A percentile compares a stretch with the other conserved stretches of the same genome.
Evolutionary conservation across 2,797 vertebrate genomes (phyloP).

Genomic region (Presbytis comata): DNA sequence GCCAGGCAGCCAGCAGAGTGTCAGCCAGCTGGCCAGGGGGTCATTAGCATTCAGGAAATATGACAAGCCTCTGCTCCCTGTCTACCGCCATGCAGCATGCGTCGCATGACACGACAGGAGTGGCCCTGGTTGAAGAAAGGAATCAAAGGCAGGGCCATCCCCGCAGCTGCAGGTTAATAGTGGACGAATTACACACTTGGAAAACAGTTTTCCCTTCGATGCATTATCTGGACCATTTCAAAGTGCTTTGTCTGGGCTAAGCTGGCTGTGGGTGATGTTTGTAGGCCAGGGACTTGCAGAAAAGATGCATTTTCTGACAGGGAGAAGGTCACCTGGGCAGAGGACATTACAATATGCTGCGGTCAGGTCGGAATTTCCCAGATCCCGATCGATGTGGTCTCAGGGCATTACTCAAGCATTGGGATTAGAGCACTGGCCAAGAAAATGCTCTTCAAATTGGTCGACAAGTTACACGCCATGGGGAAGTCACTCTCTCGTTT

Average conservation of each 20-base stretch:
- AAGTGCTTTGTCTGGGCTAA: slow-evolving; percentile 75
- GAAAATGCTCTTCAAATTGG: slow-evolving; percentile 51
- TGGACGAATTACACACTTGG: slow-evolving; percentile 69
- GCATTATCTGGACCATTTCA: slow-evolving; percentile 60
- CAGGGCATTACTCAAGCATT: slow-evolving; percentile 55
- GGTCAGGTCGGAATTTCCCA: slow-evolving; percentile 45
- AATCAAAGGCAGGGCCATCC: slow-evolving; percentile 59
- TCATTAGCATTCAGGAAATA: slow-evolving; percentile 59
- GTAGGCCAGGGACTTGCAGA: slow-evolving; percentile 51
- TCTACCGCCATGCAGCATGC: not conserved
- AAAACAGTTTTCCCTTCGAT: slow-evolving; percentile 72
- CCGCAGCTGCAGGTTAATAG: slow-evolving; percentile 71
- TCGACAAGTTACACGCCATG: not conserved
- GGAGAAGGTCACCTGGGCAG: slow-evolving; percentile 74
- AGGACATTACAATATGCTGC: slow-evolving; percentile 47
- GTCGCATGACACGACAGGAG: slow-evolving; percentile 36
- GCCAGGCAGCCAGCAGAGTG: not conserved
- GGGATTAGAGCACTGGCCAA: slow-evolving; percentile 9
- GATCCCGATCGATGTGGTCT: slow-evolving; percentile 45
- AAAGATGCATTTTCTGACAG: slow-evolving; percentile 78
- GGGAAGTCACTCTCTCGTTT: not conserved
- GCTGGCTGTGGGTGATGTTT: slow-evolving; percentile 53
- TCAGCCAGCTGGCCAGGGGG: slow-evolving; percentile 29
- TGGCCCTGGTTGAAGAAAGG: slow-evolving; percentile 49
- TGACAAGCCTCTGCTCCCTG: slow-evolving; percentile 40